Percentiles rank a stretch among this genome's conserved stretches.
These are phyloP conservation scores for Melanargia galathea DNA, from an alignment of 2,888 invertebrate species.

Conservation along the genomic window DNA sequence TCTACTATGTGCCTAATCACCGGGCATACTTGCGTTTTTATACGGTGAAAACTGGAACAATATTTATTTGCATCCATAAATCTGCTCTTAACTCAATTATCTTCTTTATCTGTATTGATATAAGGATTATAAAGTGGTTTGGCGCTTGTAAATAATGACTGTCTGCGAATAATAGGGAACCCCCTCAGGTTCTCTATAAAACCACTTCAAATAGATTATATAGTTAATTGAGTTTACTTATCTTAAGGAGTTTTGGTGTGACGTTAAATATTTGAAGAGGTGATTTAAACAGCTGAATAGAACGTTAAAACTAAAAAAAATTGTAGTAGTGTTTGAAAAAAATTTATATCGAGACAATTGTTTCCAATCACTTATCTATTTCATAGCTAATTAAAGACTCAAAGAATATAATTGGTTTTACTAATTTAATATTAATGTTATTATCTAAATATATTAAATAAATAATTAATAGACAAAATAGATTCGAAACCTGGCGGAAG, in stretches of 20 bases:
- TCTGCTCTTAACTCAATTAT: not conserved
- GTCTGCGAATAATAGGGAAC: not conserved
- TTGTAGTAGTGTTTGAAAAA: no score
- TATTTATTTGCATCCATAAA: constrained; percentile 2
- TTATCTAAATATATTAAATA: no score
- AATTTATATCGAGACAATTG: no score
- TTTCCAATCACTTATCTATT: no score
- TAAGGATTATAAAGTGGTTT: not conserved
- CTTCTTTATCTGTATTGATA: not conserved
- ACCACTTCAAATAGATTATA: not conserved
- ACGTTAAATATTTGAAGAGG: constrained; percentile 3
- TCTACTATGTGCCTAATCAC: not conserved
- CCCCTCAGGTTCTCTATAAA: not conserved
- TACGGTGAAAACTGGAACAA: constrained; percentile 14
- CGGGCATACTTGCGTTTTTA: constrained; percentile 7
- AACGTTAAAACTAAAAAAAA: no score
- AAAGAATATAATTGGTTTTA: no score
- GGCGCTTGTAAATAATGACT: not conserved
- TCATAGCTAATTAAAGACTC: no score
- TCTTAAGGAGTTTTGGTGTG: not conserved
- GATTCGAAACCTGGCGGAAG: not conserved
- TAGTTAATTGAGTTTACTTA: not conserved
- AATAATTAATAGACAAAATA: not conserved
- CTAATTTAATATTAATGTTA: no score
- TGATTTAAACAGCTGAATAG: no score